Evolutionary conservation across 2,888 invertebrate genomes (phyloP), one percentile per base, ranked within the genome.

Genomic region (Uloborus plumipes): DNA sequence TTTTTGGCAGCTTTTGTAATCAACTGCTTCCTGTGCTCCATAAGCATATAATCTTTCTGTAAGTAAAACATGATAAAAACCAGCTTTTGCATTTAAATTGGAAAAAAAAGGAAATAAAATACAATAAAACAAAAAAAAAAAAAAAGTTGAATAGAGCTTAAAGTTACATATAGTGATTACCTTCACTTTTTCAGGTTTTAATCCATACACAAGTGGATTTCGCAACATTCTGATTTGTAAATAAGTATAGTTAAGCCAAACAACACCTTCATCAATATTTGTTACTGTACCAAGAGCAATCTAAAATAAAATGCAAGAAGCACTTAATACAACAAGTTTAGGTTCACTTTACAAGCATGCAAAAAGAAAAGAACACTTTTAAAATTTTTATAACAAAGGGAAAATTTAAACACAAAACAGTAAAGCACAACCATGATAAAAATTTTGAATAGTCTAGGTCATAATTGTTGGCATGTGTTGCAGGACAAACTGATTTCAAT

Each of bases 161-260:
- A 59, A 59, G 18, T 15, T 59, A 59, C 13, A 22, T 20, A 22
- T 22, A 59, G 31, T 16, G n/a, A 64, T 31, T 89, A 92, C 86
- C 77, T 88, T 86, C 15, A 89, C 89, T 85, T 91, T 91, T 31
- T 90, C 89, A 86, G 91, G 92, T 39, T 91, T 90, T 39, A 94
- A 90, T 20, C 94, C 94, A 88, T 95, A 95, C 0, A 91, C 93
- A 82, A 92, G 91, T 4, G 97, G 97, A 91, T 99, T 99, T 73
- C 94, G 93, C 85, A 94, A 92, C 94, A 99, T 98, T 86, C 99
- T 92, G 7, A 98, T 95, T 89, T 94, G 97, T 47, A 99, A 91
- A 88, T 99, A 99, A 0, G 99, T 98, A 88, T 99, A 99, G 87
- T 96, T 96, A 39, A 99, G 90, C 99, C 99, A 99, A 88, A 96